phyloP scores from a whole-genome alignment of 2,113 vertebrate genomes.

The Ammodramus savannarum region DNA sequence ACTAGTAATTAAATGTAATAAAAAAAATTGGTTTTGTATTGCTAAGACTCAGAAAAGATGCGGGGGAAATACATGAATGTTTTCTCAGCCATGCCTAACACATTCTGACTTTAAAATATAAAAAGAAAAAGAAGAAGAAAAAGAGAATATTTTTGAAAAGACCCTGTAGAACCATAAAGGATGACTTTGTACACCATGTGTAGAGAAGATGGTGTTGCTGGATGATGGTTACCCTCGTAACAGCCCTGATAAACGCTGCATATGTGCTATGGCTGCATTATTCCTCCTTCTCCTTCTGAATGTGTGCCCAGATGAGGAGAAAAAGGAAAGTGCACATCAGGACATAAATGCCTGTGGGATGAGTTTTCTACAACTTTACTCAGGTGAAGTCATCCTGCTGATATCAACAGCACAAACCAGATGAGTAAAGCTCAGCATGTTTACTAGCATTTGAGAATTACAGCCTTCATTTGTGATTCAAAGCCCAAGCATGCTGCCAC shows the following conservation, averaged over 20 bases:
- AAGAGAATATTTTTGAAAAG: not conserved
- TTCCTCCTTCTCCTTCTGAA: not conserved
- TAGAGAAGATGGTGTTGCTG: not conserved
- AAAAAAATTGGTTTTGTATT: not conserved
- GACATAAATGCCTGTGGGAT: not conserved
- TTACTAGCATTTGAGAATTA: not conserved
- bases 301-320: not conserved
- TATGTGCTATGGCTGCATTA: fast-evolving
- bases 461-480: slow-evolving; percentile 21
- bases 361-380: not conserved
- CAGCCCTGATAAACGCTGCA: not conserved
- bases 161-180: not conserved
- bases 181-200: not conserved
- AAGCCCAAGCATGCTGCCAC: not conserved
- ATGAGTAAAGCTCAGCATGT: slow-evolving; percentile 19
- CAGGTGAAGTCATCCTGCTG: not conserved
- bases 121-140: not conserved
- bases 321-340: not conserved
- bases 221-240: not conserved
- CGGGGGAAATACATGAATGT: not conserved
- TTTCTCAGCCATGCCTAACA: not conserved
- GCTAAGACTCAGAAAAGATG: not conserved
- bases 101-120: not conserved
- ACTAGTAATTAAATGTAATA: not conserved
- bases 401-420: not conserved